These are phyloP conservation scores for Alethe castanea DNA, from an alignment of 2,113 vertebrate genomes.

Conservation along the genomic window DNA sequence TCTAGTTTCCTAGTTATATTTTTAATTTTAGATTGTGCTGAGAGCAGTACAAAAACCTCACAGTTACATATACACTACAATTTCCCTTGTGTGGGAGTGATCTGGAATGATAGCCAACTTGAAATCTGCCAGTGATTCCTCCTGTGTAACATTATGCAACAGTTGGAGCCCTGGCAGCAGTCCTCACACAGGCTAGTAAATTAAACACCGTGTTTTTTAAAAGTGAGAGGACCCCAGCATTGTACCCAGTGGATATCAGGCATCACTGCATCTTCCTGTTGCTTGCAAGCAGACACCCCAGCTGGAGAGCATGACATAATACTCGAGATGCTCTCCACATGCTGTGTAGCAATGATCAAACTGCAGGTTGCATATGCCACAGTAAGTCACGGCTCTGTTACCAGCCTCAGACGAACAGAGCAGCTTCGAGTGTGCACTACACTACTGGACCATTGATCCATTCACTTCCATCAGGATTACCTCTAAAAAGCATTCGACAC, in stretches of 20 bases:
- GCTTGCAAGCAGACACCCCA: background rate
- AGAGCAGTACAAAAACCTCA: conserved; percentile 31
- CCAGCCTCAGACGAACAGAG: rapidly evolving
- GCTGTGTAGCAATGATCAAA: rapidly evolving
- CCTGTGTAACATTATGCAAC: conserved; percentile 53
- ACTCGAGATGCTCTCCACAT: rapidly evolving
- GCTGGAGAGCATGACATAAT: background rate
- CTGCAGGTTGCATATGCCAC: background rate
- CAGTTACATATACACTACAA: conserved; percentile 15
- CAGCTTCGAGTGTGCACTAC: rapidly evolving
- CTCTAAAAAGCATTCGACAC: background rate
- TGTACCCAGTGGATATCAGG: background rate
- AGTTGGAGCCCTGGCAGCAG: conserved; percentile 31
- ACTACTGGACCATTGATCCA: background rate
- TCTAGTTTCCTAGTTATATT: background rate
- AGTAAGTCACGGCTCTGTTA: background rate
- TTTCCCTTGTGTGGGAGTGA: conserved; percentile 60
- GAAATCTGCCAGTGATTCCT: conserved; percentile 46
- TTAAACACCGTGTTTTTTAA: background rate
- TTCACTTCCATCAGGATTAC: rapidly evolving
- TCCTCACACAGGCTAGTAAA: background rate
- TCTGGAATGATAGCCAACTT: conserved; percentile 53
- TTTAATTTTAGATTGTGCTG: conserved; percentile 30
- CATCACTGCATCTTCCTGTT: background rate
- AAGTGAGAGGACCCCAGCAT: background rate